Base-by-base conservation (phyloP, 1,140 invertebrate genomes). In the Solenopsis invicta region DNA sequence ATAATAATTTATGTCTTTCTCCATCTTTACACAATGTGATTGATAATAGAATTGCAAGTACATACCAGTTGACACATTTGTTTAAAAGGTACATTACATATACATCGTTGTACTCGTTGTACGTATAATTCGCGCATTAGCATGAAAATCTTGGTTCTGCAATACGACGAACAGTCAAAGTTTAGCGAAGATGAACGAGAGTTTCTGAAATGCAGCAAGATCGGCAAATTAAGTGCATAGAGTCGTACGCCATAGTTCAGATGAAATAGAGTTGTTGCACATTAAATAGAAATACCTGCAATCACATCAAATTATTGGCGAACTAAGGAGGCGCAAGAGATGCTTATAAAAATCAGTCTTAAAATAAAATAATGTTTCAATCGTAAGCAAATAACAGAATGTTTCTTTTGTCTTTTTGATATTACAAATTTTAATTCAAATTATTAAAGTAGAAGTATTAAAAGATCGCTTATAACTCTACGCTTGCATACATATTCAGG, bases 31-130 rank as follows among this genome's bases (percentile, higher is more conserved):
- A 87, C 18, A 4, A 8, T 67, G 29, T 12, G 13, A 85, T 87
- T 72, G 88, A 85, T 67, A 71, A 59, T 64, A 80, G 24, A 82
- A 34, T 80, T 78, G 75, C 62, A 54, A 86, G 59, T 80, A 64
- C 54, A 56, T 18, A 9, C 62, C 67, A 54, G 18, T 52, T 21
- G 85, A 78, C 4, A 18, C 16, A 21, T 67, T 48, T 72, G 48
- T 1, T 41, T 67, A 45, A 52, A 75, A 62, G 21, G 5, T 62
- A 77, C 9, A 66, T 74, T 82, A 75, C 24, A 41, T 69, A 54
- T 62, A 29, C 21, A 45, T 21, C 5, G 37, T 61, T 84, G 50
- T 74, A 82, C 52, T 72, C 69, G 54, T 76, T 74, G 37, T 86
- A 86, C n/a, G 21, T 74, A 86, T 86, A 64, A 69, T 69, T 62